Conservation (phyloP, 2,797 vertebrate species). For the Rousettus madagascariensis region DNA sequence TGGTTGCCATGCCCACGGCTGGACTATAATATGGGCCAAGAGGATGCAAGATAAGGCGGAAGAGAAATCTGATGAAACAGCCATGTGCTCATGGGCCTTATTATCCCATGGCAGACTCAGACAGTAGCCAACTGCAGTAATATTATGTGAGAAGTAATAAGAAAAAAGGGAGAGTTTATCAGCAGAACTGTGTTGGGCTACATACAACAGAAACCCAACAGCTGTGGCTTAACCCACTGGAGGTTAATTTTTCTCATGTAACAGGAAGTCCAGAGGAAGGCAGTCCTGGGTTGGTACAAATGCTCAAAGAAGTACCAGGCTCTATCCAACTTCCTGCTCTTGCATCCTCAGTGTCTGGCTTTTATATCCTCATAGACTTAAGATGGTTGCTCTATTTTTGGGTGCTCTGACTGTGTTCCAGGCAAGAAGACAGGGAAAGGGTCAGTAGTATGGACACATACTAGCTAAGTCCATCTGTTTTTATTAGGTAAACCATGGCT, state of each 20-base stretch:
- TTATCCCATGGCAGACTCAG: not conserved
- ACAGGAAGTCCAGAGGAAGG: not conserved
- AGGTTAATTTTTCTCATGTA: not conserved
- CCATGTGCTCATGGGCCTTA: not conserved
- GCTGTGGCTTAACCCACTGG: not conserved
- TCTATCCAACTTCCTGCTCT: not conserved
- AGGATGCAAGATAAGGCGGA: not conserved
- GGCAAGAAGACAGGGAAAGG: not conserved
- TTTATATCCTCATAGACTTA: not conserved
- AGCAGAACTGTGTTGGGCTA: not conserved
- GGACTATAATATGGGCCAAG: not conserved
- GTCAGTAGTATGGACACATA: not conserved
- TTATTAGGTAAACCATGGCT: not conserved
- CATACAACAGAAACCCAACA: not conserved
- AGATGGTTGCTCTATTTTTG: not conserved
- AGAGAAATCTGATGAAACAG: not conserved
- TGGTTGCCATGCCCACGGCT: not conserved
- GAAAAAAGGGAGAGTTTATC: not conserved
- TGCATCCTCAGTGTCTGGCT: not conserved
- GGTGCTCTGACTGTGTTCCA: not conserved
- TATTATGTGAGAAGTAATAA: not conserved
- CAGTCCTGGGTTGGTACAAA: not conserved
- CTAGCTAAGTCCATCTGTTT: not conserved
- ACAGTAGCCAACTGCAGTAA: not conserved
- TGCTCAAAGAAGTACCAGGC: not conserved